Evolutionary conservation across 1,140 invertebrate species (phyloP), one percentile per base, ranked within the genome.

Genomic region (Magallana angulata): DNA sequence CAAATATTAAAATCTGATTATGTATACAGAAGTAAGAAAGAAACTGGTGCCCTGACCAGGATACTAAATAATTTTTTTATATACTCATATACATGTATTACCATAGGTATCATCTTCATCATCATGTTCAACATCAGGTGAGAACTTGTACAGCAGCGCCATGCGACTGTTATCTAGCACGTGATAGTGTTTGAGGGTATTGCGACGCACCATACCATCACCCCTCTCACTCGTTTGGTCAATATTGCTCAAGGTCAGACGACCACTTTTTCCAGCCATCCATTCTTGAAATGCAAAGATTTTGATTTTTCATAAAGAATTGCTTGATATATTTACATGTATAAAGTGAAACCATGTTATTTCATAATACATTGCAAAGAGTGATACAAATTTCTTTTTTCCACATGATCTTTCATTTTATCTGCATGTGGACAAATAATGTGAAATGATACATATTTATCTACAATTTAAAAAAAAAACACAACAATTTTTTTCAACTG

Each of bases 161-260:
- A 99, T 96, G 89, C 97, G 97, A 85, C 98, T 98, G 86, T 97
- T 97, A 94, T 99, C 98, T 81, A 98, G 98, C 24, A 98, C 98
- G 95, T 98, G 96, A 94, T 99, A 99, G 95, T 99, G 98, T 95
- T 98, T 97, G 81, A 99, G 96, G 57, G 98, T 99, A 95, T 99
- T 99, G 9, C 98, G 95, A 93, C 98, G 98, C 93, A 98, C 98
- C 98, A 98, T 99, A 94, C 98, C 98, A 87, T 97, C 97, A 94
- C 99, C 98, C 82, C 96, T 96, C 95, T 98, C 98, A 16, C 98
- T 98, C 48, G 98, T 99, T 82, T 97, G 97, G 93, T 99, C 98
- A 96, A 99, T 98, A 95, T 99, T 98, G 92, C 98, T 98, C 30
- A 99, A 95, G 92, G 99, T 98, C 85, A 99, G 95, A 92, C 76